These are phyloP conservation scores for Epizoanthus scotinus DNA, from an alignment of 92 coral and sea anemone species.

Conservation along the genomic window DNA sequence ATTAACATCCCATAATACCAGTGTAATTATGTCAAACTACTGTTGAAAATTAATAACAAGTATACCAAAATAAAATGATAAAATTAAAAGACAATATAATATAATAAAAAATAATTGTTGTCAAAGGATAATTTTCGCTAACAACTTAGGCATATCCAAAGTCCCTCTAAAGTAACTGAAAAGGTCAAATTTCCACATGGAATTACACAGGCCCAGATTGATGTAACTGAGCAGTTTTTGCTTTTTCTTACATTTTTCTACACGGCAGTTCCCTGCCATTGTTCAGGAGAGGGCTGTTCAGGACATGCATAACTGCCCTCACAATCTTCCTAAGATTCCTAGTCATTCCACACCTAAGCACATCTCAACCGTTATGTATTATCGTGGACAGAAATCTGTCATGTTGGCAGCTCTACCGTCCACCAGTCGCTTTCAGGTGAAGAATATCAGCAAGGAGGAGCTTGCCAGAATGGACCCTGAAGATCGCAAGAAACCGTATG, in stretches of 20 bases:
- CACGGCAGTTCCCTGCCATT: slow-evolving; percentile 19
- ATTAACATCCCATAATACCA: too few species aligned
- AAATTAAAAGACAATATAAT: too few species aligned
- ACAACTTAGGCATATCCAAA: too few species aligned
- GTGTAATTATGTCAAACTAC: too few species aligned
- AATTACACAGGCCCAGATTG: not conserved
- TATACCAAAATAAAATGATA: too few species aligned
- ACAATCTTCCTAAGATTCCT: slow-evolving; percentile 12
- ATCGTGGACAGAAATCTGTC: slow-evolving; percentile 8
- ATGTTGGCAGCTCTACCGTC: slow-evolving; percentile 33
- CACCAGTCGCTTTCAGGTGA: slow-evolving; percentile 76
- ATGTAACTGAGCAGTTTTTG: slow-evolving; percentile 3
- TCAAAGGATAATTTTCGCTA: too few species aligned
- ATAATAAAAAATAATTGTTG: too few species aligned
- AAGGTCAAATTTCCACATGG: not conserved
- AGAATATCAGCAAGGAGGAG: slow-evolving; percentile 88
- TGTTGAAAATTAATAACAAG: too few species aligned
- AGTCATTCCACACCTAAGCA: slow-evolving; percentile 1
- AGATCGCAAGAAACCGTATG: slow-evolving; percentile 96
- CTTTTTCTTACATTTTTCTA: slow-evolving; percentile 20
- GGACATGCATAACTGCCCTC: slow-evolving; percentile 25
- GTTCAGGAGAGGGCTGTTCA: slow-evolving; percentile 16
- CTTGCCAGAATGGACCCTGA: slow-evolving; percentile 95
- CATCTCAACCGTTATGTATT: slow-evolving; percentile 28
- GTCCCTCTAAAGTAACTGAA: not conserved